Evolutionary conservation across 2,113 vertebrate genomes (phyloP).

Genomic region (Hyperopisus bebe): DNA sequence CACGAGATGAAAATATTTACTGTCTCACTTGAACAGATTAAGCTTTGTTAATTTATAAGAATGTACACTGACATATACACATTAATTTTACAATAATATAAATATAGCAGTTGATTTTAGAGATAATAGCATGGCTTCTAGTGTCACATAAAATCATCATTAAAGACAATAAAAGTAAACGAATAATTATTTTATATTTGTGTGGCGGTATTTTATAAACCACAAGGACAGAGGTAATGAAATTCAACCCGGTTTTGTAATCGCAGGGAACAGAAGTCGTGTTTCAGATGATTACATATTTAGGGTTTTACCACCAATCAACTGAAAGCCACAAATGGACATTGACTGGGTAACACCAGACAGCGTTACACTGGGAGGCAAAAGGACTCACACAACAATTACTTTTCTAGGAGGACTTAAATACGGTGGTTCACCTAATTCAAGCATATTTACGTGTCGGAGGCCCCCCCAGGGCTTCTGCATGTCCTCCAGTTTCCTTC

Average conservation of each 20-base stretch:
- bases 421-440: background rate
- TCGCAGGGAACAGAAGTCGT: background rate
- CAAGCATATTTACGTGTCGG: background rate
- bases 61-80: slow-evolving; percentile 91
- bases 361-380: background rate
- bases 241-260: background rate
- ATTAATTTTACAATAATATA: slow-evolving; percentile 79
- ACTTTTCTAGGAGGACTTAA: background rate
- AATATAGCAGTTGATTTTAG: slow-evolving; percentile 62
- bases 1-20: slow-evolving; percentile 71
- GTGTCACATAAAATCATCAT: slow-evolving; percentile 37
- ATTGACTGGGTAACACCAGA: background rate
- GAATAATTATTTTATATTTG: background rate
- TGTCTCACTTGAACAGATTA: slow-evolving; percentile 62
- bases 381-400: background rate
- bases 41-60: slow-evolving; percentile 69
- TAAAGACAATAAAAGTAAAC: background rate
- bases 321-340: background rate
- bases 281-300: background rate
- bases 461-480: background rate
- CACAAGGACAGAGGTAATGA: slow-evolving; percentile 4
- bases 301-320: background rate
- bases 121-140: slow-evolving; percentile 55
- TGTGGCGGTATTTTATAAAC: background rate
- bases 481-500: background rate